Conservation (phyloP, 1,140 invertebrate genomes). For the Eufriesea mexicana region DNA sequence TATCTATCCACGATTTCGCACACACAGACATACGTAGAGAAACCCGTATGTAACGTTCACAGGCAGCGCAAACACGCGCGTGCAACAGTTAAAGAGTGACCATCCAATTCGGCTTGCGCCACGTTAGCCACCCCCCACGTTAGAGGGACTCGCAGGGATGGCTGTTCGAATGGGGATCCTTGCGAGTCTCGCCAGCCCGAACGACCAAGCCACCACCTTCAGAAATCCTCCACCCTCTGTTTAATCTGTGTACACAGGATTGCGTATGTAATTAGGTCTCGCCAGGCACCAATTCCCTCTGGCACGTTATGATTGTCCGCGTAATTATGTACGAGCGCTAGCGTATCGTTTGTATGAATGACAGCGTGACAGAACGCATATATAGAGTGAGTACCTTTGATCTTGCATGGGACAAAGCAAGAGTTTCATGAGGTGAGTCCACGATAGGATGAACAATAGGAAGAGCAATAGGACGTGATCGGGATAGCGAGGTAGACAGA, state of each 20-base stretch:
- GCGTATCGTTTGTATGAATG: constrained; percentile 30
- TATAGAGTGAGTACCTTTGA: constrained; percentile 24
- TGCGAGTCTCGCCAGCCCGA: constrained; percentile 36
- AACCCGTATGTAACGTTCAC: not conserved
- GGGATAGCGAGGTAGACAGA: not conserved
- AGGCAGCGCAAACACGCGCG: constrained; percentile 16
- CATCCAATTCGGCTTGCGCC: constrained; percentile 1
- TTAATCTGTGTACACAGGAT: constrained; percentile 58
- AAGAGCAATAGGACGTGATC: not conserved
- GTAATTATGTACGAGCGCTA: constrained; percentile 34
- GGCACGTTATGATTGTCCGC: constrained; percentile 48
- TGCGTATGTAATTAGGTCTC: constrained; percentile 73
- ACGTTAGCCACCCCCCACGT: constrained; percentile 29
- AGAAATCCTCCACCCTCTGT: not conserved
- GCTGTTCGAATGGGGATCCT: constrained; percentile 33
- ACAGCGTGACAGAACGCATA: constrained; percentile 18
- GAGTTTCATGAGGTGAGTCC: constrained; percentile 19
- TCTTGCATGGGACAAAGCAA: constrained; percentile 36
- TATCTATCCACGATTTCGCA: not conserved
- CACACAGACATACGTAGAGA: too few relatives aligned
- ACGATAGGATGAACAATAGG: not conserved
- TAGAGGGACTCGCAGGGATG: constrained; percentile 32
- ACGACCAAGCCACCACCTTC: not conserved
- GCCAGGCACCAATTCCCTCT: constrained; percentile 68
- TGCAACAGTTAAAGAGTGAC: constrained; percentile 31